Evolutionary conservation across 2,113 vertebrate genomes (phyloP).

Genomic region (Anolis sagrei): DNA sequence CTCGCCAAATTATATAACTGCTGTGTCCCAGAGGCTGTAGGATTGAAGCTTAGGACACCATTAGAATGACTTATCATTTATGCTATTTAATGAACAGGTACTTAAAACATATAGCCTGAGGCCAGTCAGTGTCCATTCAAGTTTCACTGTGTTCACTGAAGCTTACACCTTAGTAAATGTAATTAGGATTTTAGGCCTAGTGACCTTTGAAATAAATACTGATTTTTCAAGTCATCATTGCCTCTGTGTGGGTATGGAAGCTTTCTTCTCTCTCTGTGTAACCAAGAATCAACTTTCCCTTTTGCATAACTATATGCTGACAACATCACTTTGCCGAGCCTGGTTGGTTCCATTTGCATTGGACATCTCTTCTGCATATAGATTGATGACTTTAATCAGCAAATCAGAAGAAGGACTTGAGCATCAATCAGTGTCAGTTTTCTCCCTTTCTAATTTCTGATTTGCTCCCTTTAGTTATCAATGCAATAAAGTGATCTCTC

Average conservation of each 20-base stretch:
- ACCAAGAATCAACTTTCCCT: constrained; percentile 59
- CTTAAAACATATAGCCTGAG: neutral
- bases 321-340: constrained; percentile 89
- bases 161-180: neutral
- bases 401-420: constrained; percentile 92
- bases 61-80: neutral
- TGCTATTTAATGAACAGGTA: neutral
- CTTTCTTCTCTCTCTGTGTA: constrained; percentile 35
- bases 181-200: constrained; percentile 23
- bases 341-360: constrained; percentile 96
- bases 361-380: constrained; percentile 91
- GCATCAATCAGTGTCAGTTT: constrained; percentile 92
- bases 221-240: constrained; percentile 33
- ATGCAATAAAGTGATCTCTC: constrained; percentile 61
- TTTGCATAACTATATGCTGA: constrained; percentile 84
- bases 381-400: constrained; percentile 99
- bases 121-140: neutral
- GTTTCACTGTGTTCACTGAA: neutral
- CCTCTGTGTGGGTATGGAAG: constrained; percentile 3
- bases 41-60: neutral
- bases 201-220: constrained; percentile 57
- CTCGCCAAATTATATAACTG: neutral
- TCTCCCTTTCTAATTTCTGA: constrained; percentile 85
- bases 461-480: constrained; percentile 84
- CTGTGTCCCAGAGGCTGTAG: neutral